Evolutionary conservation across 2,113 vertebrate genomes (phyloP), one percentile per base, ranked within the genome.

Genomic region (Fulica atra): DNA sequence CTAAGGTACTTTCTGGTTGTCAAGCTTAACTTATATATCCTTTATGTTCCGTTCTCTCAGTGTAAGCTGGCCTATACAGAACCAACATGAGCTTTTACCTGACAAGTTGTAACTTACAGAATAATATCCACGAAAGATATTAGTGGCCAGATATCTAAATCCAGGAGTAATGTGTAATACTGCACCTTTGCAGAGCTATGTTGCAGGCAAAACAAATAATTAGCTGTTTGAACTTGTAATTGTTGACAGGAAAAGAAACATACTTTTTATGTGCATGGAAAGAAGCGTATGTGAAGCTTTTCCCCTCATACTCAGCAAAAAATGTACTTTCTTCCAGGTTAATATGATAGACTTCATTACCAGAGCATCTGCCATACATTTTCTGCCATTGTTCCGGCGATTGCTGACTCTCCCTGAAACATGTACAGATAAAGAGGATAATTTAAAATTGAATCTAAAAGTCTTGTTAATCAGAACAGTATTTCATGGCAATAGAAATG

Each of bases 201-300:
- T 9, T 80, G 56, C 24, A 61, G 19, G 12, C n/a, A 93, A 65
- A 86, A 21, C 31, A 83, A 65, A 8, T 29, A 24, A 61, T 61
- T 82, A 53, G 29, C 88, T 90, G 10, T 82, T 76, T 68, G 16
- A 84, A 38, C 5, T 18, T 88, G 54, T 68, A 86, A 59, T 16
- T 72, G 17, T 33, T 20, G 46, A 46, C 81, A 88, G 89, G 69
- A 92, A 88, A 86, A 82, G 46, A 92, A 95, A 97, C 99, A 95
- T 98, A 99, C 99, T 99, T 99, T 97, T 99, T 99, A 96, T 99
- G 99, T 51, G 99, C 99, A 86, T 99, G 99, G 86, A 99, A 99
- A 88, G 99, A 99, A 56, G 99, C 99, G 63, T 99, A 99, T 14
- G 99, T 99, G 91, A 99, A 99, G 96, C 99, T 99, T 93, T 99